Evolutionary conservation across 2,113 vertebrate genomes (phyloP).

Genomic region (Pterocles burchelli): DNA sequence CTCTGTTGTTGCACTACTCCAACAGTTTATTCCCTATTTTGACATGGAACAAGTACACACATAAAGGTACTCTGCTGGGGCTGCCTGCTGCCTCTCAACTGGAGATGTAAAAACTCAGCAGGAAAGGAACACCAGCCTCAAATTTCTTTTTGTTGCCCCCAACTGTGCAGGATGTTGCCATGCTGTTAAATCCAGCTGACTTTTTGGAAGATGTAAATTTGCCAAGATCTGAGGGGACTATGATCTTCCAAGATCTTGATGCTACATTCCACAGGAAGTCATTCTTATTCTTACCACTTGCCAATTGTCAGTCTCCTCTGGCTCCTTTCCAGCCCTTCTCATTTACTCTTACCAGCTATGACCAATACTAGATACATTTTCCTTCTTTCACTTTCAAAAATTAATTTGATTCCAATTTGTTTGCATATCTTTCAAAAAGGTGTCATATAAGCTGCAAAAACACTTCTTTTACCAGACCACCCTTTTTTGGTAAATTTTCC

Average conservation of each 20-base stretch:
- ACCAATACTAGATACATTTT: not conserved
- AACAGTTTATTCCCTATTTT: conserved; percentile 62
- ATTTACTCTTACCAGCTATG: not conserved
- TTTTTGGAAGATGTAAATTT: conserved; percentile 67
- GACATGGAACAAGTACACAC: conserved; percentile 49
- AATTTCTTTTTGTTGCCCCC: conserved; percentile 58
- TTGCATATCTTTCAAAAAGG: not conserved
- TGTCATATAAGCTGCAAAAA: not conserved
- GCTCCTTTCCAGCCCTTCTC: conserved; percentile 35
- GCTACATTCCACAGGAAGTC: conserved; percentile 23
- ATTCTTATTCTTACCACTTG: conserved; percentile 16
- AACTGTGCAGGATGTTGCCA: conserved; percentile 57
- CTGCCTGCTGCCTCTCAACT: conserved; percentile 67
- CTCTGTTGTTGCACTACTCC: not conserved
- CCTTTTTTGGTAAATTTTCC: not conserved
- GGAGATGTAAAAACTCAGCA: conserved; percentile 66
- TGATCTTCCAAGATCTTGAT: conserved; percentile 46
- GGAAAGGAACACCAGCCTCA: conserved; percentile 44
- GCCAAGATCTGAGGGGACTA: conserved; percentile 27
- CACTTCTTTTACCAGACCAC: not conserved
- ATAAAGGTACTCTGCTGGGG: conserved; percentile 66
- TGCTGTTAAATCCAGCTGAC: conserved; percentile 67
- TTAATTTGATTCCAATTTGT: not conserved
- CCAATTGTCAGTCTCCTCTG: conserved; percentile 14
- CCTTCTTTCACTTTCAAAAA: not conserved